Evolutionary conservation across 2,888 invertebrate genomes (phyloP), one percentile per base, ranked within the genome.

Genomic region (Bellardia bayeri): DNA sequence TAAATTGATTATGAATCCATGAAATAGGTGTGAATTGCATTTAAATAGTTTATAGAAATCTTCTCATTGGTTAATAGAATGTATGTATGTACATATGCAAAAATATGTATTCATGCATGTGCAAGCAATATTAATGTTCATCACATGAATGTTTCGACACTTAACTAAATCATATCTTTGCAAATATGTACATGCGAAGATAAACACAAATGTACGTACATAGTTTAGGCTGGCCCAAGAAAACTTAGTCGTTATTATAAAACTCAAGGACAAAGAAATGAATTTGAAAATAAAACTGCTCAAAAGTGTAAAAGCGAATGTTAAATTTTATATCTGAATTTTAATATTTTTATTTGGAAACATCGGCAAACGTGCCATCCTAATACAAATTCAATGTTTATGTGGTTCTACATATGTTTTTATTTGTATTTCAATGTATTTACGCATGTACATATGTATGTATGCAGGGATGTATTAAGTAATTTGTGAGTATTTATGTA

Each of bases 11-110:
- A 30, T 69, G 61, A 49, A 14, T 76, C 69, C 45, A 76, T 76
- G 51, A 76, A 69, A 69, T 82, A 82, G 69, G 68, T 82, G 75
- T 82, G 61, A 69, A 68, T 5, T 61, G 16, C 14, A 69, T 54
- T 16, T 40, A 76, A 23, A 76, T 82, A 82, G 40, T 69, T 63
- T 63, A 69, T 49, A 40, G 51, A 56, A 74, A 64, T 66, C 0
- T 71, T 61, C 23, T 13, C 30, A 14, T 30, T 37, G 37, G 14
- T 58, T 66, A 61, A 40, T 8, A 30, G 42, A 49, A 11, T n/a
- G 5, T 13, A 49, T 33, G 2, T 58, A 11, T 5, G 5, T 2
- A 4, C 49, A 45, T 33, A 13, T 42, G 9, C 2, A 40, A 5
- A 40, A 5, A 40, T 40, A 40, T 40, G 40, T 42, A 42, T 42